Evolutionary conservation across 2,888 invertebrate genomes (phyloP).

Genomic region (Melanchra persicariae): DNA sequence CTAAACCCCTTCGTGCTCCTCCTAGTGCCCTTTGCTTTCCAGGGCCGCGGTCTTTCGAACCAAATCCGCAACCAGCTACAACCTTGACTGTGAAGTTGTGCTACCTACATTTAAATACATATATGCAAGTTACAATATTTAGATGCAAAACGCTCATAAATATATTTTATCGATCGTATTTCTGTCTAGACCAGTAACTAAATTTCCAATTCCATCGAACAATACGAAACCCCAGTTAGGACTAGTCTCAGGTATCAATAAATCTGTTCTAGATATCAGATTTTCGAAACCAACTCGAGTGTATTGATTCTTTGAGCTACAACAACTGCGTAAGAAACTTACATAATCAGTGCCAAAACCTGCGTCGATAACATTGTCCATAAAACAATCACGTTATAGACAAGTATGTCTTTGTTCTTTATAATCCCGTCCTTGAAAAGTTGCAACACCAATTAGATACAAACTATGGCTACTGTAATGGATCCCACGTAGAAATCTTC

Average conservation of each 20-base stretch:
- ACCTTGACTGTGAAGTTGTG: not conserved
- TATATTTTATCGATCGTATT: not conserved
- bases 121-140: not conserved
- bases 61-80: no score
- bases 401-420: slow-evolving; percentile 47
- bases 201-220: not conserved
- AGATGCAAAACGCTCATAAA: not conserved
- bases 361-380: slow-evolving; percentile 50
- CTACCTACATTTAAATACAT: not conserved
- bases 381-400: slow-evolving; percentile 55
- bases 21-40: no score
- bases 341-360: slow-evolving; percentile 48
- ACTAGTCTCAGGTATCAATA: slow-evolving; percentile 36
- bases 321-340: slow-evolving; percentile 38
- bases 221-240: slow-evolving; percentile 12
- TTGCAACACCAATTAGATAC: slow-evolving; percentile 54
- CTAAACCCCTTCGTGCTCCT: no score
- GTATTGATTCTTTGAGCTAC: slow-evolving; percentile 56
- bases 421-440: slow-evolving; percentile 47
- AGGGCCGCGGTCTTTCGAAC: no score
- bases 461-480: slow-evolving; percentile 35
- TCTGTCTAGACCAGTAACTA: not conserved
- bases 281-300: slow-evolving; percentile 55
- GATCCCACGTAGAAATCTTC: slow-evolving; percentile 38
- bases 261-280: slow-evolving; percentile 58